Base-by-base conservation (phyloP, 2,888 invertebrate genomes). In the Aphodius sticticus region DNA sequence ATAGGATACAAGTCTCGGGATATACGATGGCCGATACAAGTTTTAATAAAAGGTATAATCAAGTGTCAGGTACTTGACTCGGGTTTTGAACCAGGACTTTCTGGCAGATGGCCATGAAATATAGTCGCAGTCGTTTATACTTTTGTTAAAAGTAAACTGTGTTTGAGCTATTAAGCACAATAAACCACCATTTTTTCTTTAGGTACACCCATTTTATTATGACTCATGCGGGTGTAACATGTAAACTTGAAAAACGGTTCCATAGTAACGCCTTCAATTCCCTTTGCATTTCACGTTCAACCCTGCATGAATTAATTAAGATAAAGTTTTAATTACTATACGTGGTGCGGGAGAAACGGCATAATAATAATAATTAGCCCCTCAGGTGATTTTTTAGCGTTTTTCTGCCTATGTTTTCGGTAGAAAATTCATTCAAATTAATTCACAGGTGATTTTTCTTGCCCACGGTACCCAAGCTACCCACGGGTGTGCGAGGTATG, bases 181-280 rank as follows among this genome's bases (percentile, higher is more conserved):
- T 26, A 26, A 26, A 26, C 26, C 26, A 26, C 26, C 26, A 26
- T 26, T 2, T 26, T n/a, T 26, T 26, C 26, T 26, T 26, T 26
- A 2, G 26, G 26, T 26, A 3, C 26, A 26, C 26, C 26, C 26
- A 26, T 26, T 26, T 26, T 26, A 26, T 26, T 53, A 53, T 53
- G 53, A 78, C 78, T 78, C 75, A 78, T 76, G 78, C 69, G n/a
- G 16, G 36, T 38, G 72, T 26, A 74, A 79, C 77, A 79, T 77
- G 77, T 76, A 79, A 79, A 79, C 76, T 79, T 76, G 76, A 76
- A 79, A 71, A 79, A 79, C 72, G 15, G 36, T 74, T 36, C 36
- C 72, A 14, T 72, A 74, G 77, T 5, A 53, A 53, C 53, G 53
- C 53, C 53, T 53, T 53, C 2, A 53, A 53, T 53, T 53, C 53